A percentile compares a stretch with the other conserved stretches of the same genome.
phyloP scores from a whole-genome alignment of 37 sponge, comb jelly and placozoan genomes.

The Theonella swinhoei region DNA sequence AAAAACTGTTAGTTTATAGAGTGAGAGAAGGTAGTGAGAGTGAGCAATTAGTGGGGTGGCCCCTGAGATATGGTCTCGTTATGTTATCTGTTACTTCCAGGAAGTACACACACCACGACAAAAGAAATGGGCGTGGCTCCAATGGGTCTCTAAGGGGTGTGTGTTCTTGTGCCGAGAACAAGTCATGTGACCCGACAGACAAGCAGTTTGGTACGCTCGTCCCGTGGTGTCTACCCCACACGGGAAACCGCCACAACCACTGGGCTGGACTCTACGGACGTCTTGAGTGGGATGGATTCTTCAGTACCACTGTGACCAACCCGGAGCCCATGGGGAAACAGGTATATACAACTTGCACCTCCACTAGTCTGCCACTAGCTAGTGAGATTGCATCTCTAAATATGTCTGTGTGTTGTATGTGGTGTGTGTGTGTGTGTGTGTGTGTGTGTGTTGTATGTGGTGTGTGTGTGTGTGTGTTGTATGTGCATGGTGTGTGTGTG shows the following conservation, averaged over 20 bases:
- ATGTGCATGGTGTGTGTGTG: too few relatives aligned
- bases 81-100: constrained; percentile 24
- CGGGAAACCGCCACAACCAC: constrained; percentile 92
- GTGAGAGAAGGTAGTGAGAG: background rate
- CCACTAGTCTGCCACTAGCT: background rate
- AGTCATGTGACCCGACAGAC: constrained; percentile 86
- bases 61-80: background rate
- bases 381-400: background rate
- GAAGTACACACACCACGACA: constrained; percentile 78
- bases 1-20: constrained; percentile 68
- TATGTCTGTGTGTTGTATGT: too few relatives aligned
- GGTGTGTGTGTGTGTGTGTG: too few relatives aligned
- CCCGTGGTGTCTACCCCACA: constrained; percentile 97
- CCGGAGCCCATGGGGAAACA: constrained; percentile 98
- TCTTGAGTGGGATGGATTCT: constrained; percentile 92
- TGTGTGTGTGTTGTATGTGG: too few relatives aligned
- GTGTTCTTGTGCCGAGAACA: constrained; percentile 79
- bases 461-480: too few relatives aligned
- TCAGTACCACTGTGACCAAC: constrained; percentile 94
- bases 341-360: constrained; percentile 36
- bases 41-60: background rate
- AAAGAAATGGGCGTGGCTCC: constrained; percentile 58
- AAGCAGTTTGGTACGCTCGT: constrained; percentile 89
- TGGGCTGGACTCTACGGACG: constrained; percentile 95
- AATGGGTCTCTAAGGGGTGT: constrained; percentile 77